phyloP scores from a whole-genome alignment of 1,140 invertebrate genomes.

The Helicoverpa armigera region DNA sequence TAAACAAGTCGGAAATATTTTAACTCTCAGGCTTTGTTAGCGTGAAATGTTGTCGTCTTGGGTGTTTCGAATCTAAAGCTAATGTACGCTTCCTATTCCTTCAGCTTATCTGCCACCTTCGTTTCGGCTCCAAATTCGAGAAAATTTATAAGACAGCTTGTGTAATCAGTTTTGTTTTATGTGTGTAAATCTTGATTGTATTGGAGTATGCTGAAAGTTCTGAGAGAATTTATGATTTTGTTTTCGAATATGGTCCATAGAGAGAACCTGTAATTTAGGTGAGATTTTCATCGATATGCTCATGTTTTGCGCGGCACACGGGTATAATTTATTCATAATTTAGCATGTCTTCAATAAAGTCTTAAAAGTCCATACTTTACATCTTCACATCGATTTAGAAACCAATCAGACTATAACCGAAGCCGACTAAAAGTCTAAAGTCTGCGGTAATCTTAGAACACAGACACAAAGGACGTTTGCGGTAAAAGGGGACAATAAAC shows the following conservation, averaged over 20 bases:
- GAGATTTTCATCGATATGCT: neutral
- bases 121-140: neutral
- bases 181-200: slow-evolving; percentile 28
- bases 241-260: neutral
- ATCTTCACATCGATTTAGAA: too few species aligned
- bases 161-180: slow-evolving; percentile 26
- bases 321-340: too few species aligned
- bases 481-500: too few species aligned
- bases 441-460: too few species aligned
- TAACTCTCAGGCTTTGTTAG: slow-evolving; percentile 34
- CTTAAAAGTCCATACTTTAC: too few species aligned
- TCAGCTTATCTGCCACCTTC: slow-evolving; percentile 3
- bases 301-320: neutral
- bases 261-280: neutral
- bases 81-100: slow-evolving; percentile 13
- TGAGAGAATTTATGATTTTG: neutral
- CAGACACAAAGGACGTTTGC: too few species aligned
- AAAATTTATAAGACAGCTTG: slow-evolving; percentile 8
- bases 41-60: slow-evolving; percentile 36
- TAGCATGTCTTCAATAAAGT: too few species aligned
- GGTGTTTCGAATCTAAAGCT: slow-evolving; percentile 25
- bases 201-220: neutral
- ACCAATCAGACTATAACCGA: too few species aligned
- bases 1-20: slow-evolving; percentile 44
- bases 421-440: too few species aligned